A percentile compares a stretch with the other conserved stretches of the same genome.
These are phyloP conservation scores for Sebastes steindachneri DNA, from an alignment of 2,797 vertebrate genomes.

Conservation along the genomic window DNA sequence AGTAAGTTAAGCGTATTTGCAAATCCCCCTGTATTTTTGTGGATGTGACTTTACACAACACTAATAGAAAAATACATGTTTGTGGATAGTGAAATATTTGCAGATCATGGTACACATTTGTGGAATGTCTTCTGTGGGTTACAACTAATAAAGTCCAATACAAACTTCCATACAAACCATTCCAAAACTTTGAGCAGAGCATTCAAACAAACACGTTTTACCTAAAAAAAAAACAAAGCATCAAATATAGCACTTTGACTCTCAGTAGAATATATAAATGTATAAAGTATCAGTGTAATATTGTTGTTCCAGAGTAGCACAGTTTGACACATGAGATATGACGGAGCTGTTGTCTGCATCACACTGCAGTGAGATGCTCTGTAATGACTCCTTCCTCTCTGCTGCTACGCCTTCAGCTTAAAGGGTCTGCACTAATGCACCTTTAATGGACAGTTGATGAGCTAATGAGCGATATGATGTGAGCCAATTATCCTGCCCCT, in stretches of 20 bases:
- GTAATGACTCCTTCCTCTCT: background rate
- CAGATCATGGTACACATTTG: too few species aligned
- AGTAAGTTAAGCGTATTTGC: too few species aligned
- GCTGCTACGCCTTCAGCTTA: constrained; percentile 24
- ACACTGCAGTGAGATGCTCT: background rate
- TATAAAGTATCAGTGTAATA: too few species aligned
- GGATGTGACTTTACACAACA: too few species aligned
- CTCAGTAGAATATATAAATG: too few species aligned
- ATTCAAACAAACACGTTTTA: background rate
- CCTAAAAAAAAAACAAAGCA: too few species aligned
- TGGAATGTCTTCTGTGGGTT: too few species aligned
- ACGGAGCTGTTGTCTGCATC: background rate
- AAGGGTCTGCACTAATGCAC: constrained; percentile 17
- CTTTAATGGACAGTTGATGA: constrained; percentile 53
- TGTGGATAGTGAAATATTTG: too few species aligned
- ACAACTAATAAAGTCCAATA: too few species aligned
- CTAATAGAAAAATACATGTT: too few species aligned
- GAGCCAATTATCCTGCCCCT: constrained; percentile 36
- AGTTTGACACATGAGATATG: background rate
- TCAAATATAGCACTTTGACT: too few species aligned
- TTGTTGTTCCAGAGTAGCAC: background rate
- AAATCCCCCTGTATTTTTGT: too few species aligned
- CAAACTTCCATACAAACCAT: background rate
- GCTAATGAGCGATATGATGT: constrained; percentile 41
- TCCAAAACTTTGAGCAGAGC: background rate